Conservation (phyloP, 2,888 invertebrate species). For the Sarcophaga rosellei region DNA sequence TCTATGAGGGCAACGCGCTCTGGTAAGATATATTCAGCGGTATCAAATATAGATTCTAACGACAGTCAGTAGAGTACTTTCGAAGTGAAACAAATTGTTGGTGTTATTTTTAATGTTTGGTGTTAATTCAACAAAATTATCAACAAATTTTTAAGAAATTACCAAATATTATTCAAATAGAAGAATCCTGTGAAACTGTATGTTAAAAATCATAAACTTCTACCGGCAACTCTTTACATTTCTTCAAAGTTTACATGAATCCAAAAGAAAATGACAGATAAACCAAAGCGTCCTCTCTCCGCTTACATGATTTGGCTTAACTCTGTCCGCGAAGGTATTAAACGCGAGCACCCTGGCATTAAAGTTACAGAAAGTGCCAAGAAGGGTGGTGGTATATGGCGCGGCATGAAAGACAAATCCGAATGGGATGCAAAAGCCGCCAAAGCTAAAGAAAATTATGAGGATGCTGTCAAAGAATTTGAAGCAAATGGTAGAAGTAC, state of each 20-base stretch:
- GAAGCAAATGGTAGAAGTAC: slow-evolving; percentile 88
- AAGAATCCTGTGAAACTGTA: slow-evolving; percentile 32
- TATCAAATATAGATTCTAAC: too few species aligned
- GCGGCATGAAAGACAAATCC: slow-evolving; percentile 90
- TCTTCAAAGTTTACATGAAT: slow-evolving; percentile 22
- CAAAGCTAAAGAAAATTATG: slow-evolving; percentile 94
- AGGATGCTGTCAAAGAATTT: slow-evolving; percentile 93
- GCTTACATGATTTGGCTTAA: too few species aligned
- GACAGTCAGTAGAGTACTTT: slow-evolving; percentile 69
- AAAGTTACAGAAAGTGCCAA: too few species aligned
- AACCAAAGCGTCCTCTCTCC: slow-evolving; percentile 96
- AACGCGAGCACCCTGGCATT: too few species aligned
- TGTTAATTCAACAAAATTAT: too few species aligned
- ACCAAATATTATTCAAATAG: too few species aligned
- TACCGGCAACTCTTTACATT: slow-evolving; percentile 14
- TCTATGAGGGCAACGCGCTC: too few species aligned
- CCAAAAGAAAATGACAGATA: slow-evolving; percentile 88
- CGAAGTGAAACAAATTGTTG: slow-evolving; percentile 49
- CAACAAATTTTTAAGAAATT: too few species aligned
- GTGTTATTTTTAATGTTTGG: slow-evolving; percentile 20
- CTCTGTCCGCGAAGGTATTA: too few species aligned
- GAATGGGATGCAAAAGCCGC: slow-evolving; percentile 96
- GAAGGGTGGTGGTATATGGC: slow-evolving; percentile 98
- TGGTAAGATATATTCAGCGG: too few species aligned
- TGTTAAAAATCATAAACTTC: slow-evolving; percentile 17